A percentile compares a stretch with the other conserved stretches of the same genome.
phyloP scores from a whole-genome alignment of 2,113 vertebrate genomes.

The Oncorhynchus tshawytscha region DNA sequence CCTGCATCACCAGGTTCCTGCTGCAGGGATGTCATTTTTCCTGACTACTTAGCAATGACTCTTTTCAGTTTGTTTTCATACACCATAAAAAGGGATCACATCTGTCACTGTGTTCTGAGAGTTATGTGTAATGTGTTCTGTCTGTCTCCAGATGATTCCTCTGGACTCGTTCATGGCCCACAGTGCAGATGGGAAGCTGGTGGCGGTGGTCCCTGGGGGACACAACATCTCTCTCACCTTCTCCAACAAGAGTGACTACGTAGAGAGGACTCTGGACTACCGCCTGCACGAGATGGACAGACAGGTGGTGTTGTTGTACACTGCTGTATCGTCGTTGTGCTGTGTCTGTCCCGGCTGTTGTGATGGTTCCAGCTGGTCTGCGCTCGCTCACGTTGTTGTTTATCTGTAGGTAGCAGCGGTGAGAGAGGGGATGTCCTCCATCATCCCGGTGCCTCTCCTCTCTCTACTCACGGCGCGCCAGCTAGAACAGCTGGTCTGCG shows the following conservation, averaged over 20 bases:
- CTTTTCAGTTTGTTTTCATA: no score
- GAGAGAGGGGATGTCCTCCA: slow-evolving; percentile 80
- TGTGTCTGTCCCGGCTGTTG: background rate
- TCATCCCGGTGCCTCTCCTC: slow-evolving; percentile 79
- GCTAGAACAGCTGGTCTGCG: slow-evolving; percentile 81
- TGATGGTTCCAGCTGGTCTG: no score
- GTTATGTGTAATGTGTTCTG: no score
- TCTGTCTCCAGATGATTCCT: slow-evolving; percentile 74
- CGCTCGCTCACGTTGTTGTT: no score
- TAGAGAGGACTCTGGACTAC: slow-evolving; percentile 75
- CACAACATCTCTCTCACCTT: slow-evolving; percentile 75
- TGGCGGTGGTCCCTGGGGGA: slow-evolving; percentile 76
- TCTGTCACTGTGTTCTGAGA: no score
- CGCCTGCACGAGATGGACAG: slow-evolving; percentile 79
- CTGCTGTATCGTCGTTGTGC: background rate
- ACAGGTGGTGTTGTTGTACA: slow-evolving; percentile 61
- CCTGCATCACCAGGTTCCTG: no score
- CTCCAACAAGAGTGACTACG: slow-evolving; percentile 75
- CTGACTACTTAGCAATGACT: no score
- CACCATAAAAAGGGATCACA: no score
- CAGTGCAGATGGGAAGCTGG: slow-evolving; percentile 75
- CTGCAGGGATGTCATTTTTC: no score
- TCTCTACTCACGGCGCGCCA: slow-evolving; percentile 79
- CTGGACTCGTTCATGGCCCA: slow-evolving; percentile 78
- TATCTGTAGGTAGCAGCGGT: slow-evolving; percentile 69